These are phyloP conservation scores for Nannoperca obscura DNA, from an alignment of 2,797 vertebrate genomes.

Conservation along the genomic window DNA sequence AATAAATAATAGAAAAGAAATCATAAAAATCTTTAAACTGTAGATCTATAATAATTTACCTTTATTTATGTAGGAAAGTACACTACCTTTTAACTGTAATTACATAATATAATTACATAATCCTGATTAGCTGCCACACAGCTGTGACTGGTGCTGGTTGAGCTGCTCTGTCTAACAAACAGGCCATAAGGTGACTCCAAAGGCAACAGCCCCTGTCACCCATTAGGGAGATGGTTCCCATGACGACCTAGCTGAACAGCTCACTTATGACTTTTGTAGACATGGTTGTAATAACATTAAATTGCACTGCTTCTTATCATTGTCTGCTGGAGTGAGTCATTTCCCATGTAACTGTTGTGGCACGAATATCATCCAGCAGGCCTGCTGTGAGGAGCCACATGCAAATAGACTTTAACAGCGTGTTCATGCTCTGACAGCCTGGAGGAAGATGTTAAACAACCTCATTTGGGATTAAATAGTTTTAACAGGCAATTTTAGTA, in stretches of 20 bases:
- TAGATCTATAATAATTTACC: not conserved
- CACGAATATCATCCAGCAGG: conserved; percentile 20
- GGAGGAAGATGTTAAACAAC: conserved; percentile 1
- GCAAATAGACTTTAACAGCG: conserved; percentile 23
- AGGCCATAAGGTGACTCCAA: conserved; percentile 50
- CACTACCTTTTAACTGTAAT: conserved; percentile 5
- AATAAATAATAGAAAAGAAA: not conserved
- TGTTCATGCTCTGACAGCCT: conserved; percentile 2
- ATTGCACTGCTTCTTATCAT: conserved; percentile 61
- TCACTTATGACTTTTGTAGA: conserved; percentile 75
- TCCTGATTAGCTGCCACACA: conserved; percentile 19
- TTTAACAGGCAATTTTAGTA: not conserved
- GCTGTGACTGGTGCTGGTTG: conserved; percentile 18
- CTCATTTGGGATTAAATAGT: not conserved
- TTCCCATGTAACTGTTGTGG: conserved; percentile 33
- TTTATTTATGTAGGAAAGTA: not conserved
- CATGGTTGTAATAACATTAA: conserved; percentile 67
- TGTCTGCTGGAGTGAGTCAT: conserved; percentile 61
- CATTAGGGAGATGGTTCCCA: conserved; percentile 69
- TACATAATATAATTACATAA: conserved; percentile 22
- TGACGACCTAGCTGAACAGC: conserved; percentile 67
- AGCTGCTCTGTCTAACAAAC: conserved; percentile 27
- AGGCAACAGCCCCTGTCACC: conserved; percentile 37
- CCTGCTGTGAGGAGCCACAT: conserved; percentile 30
- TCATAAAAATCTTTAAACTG: not conserved